These are phyloP conservation scores for Tyria jacobaeae DNA, from an alignment of 2,888 invertebrate species.

Conservation along the genomic window DNA sequence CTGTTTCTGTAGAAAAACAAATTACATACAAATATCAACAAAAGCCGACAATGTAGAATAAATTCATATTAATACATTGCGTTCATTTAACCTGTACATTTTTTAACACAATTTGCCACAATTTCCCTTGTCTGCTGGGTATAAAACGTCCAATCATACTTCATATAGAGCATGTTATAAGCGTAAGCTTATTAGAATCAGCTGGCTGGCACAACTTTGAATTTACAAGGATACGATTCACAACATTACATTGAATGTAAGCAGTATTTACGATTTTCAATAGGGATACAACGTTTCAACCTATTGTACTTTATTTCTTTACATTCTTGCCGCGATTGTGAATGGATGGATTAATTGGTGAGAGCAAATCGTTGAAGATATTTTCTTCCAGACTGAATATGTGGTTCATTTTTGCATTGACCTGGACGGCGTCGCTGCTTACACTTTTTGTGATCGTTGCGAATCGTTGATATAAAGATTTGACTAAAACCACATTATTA, in stretches of 20 bases:
- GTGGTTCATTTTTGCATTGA: not conserved
- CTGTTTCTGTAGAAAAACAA: no score
- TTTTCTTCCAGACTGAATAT: not conserved
- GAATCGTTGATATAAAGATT: not conserved
- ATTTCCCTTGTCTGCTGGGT: not conserved
- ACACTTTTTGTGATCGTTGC: not conserved
- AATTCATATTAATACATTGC: no score
- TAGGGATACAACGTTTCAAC: not conserved
- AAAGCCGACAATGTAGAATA: not conserved
- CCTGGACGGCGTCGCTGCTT: not conserved
- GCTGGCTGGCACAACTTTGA: not conserved
- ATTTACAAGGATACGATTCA: not conserved
- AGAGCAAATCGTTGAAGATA: no score
- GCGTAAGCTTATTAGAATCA: not conserved
- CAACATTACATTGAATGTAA: not conserved
- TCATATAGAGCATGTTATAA: not conserved
- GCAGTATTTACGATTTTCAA: not conserved
- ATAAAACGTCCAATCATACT: not conserved
- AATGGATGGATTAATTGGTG: not conserved
- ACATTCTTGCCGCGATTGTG: not conserved
- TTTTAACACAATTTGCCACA: not conserved
- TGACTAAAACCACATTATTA: not conserved
- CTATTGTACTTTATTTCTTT: not conserved
- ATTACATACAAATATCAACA: not conserved
- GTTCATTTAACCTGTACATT: not conserved